Base-by-base conservation (phyloP, 1,140 invertebrate genomes). In the Drosophila littoralis region DNA sequence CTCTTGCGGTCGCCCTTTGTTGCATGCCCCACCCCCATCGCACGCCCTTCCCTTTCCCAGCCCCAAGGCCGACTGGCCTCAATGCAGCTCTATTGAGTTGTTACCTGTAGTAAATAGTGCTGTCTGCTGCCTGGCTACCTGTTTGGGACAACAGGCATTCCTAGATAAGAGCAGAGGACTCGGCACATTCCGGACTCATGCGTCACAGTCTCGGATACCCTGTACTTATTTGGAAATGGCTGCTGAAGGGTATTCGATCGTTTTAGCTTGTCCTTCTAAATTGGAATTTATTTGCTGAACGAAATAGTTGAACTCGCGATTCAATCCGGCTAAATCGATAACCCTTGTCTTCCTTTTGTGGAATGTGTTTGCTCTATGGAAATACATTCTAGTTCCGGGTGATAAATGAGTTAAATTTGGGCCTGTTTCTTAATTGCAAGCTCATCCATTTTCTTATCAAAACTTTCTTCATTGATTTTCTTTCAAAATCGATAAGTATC, bases 1-100 rank as follows among this genome's bases (percentile, higher is more conserved):
- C 64, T 64, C 55, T 60, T 84, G 81, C 73, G 81, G 81, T 81
- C 12, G 66, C 40, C 42, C 36, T 71, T 63, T 76, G 67, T 71
- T 66, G 82, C 57, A 55, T 55, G 55, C 69, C 46, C 12, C 32
- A 48, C 7, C 10, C 28, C 22, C 22, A 22, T 22, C n/a, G n/a
- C n/a, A n/a, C n/a, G 17, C 17, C 17, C 17, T 5, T 43, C 43
- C 15, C 12, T 17, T 13, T 17, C 22, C 22, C 22, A 28, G 22
- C 22, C 22, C 22, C 22, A 28, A 28, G 22, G 22, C 22, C 22
- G 22, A 28, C 22, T 28, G 22, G 22, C 22, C 22, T 28, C 32
- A 33, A 33, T 45, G 8, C 33, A 15, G 33, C 17, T 46, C 42
- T 33, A 32, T 32, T 12, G 7, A 61, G 43, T 38, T 48, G 59